Evolutionary conservation across 2,113 vertebrate genomes (phyloP).

Genomic region (Myocastor coypus): DNA sequence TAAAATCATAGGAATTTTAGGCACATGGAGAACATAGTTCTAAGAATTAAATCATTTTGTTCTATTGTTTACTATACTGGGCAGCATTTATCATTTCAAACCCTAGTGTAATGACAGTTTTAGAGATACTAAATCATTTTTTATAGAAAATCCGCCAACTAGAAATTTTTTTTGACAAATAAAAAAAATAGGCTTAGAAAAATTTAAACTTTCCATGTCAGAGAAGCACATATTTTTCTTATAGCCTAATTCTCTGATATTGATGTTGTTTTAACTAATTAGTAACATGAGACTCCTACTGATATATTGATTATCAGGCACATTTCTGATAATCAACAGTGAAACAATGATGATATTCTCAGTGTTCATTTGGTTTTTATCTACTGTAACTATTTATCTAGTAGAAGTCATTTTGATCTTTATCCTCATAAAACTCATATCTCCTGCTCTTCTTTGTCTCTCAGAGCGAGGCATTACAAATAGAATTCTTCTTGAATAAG

Average conservation of each 20-base stretch:
- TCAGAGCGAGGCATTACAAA: not conserved
- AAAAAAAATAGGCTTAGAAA: conserved; percentile 47
- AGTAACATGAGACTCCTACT: not conserved
- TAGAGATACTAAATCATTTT: conserved; percentile 36
- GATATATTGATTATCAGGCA: conserved; percentile 13
- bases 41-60: conserved; percentile 12
- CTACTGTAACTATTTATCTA: not conserved
- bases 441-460: not conserved
- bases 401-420: not conserved
- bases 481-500: not conserved
- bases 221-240: not conserved
- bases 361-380: not conserved
- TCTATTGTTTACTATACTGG: not conserved
- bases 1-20: not conserved
- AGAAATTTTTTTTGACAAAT: conserved; percentile 43
- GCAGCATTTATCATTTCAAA: conserved; percentile 57
- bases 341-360: not conserved
- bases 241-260: not conserved
- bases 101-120: conserved; percentile 34
- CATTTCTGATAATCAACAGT: conserved; percentile 1
- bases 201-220: conserved; percentile 16
- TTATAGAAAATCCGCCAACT: not conserved
- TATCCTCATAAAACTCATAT: not conserved
- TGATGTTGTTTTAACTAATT: not conserved
- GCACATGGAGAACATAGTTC: not conserved